phyloP scores from a whole-genome alignment of 1,140 invertebrate genomes.

The Aphelenchoides fujianensis region DNA sequence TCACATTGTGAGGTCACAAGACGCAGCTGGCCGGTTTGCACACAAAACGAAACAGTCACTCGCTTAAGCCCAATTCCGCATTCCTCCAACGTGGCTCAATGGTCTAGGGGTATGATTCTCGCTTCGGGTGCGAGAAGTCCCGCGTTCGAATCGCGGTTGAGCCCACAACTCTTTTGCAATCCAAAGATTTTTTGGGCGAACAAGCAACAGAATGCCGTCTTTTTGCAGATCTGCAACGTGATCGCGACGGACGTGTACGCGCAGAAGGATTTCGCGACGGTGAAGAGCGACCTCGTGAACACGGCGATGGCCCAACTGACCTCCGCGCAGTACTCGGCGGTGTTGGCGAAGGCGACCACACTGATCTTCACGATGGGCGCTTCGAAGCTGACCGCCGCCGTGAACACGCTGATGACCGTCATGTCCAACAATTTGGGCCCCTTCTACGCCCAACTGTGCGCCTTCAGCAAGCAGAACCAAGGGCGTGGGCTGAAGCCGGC shows the following conservation, averaged over 20 bases:
- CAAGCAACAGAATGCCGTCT: background rate
- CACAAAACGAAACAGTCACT: no score
- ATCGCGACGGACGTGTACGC: background rate
- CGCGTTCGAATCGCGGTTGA: slow-evolving; percentile 32
- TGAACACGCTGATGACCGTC: background rate
- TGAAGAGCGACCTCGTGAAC: background rate
- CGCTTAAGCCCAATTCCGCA: no score
- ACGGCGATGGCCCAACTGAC: background rate
- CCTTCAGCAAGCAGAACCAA: background rate
- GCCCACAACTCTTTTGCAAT: background rate
- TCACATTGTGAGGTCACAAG: no score
- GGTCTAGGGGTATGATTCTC: slow-evolving; percentile 64
- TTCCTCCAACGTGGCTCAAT: background rate
- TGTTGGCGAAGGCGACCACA: background rate
- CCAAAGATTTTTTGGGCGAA: background rate
- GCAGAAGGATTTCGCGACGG: background rate
- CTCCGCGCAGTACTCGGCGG: background rate
- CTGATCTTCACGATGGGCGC: background rate
- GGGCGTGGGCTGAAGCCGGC: background rate
- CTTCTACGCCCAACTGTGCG: background rate
- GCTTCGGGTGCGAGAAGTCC: slow-evolving; percentile 66
- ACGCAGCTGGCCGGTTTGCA: no score
- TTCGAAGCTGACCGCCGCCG: background rate
- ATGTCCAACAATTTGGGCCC: background rate
- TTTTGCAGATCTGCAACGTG: background rate